Base-by-base conservation (phyloP, 2,113 vertebrate species). In the Mustela nigripes region DNA sequence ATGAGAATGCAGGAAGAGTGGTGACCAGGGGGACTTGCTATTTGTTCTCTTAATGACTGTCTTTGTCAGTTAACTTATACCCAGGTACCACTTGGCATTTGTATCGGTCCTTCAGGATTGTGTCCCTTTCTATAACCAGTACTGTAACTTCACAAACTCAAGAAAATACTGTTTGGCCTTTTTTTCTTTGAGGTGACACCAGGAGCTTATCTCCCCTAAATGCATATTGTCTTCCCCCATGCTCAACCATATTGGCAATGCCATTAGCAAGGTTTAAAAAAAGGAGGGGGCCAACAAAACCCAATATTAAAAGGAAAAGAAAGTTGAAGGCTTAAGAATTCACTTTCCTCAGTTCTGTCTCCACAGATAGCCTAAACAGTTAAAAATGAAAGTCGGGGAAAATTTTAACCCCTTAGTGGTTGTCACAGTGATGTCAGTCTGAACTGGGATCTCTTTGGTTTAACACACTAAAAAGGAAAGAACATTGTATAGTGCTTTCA, bases 281-380 rank as follows among this genome's bases (percentile, higher is more conserved):
- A 83, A 7, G 87, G 96, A 69, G 97, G 85, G 96, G 71, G 28
- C 15, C 69, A 96, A 76, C 50, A 2, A 69, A 86, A 58, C n/a
- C 73, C 74, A 53, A 39, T 58, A 93, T 83, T 94, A 36, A 94
- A 95, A 80, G 45, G 16, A 95, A 98, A 95, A 67, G 58, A 98
- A 95, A 67, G 58, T 90, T 84, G 94, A 53, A 91, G 50, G 92
- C 80, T 97, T 96, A n/a, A n/a, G 97, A 98, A 74, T 0, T 0
- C 4, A 14, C 65, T 69, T 91, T 96, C 18, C 11, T 39, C 56
- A 11, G 50, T 92, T 83, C 21, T 87, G 10, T 24, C 84, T 26
- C 78, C 50, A 81, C 45, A 80, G 21, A 50, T 63, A 9, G 26
- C 83, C 84, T 50, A 91, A 50, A 58, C 10, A 33, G 24, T 71